Conservation (phyloP, 2,888 invertebrate genomes). For the Zeuzera pyrina region DNA sequence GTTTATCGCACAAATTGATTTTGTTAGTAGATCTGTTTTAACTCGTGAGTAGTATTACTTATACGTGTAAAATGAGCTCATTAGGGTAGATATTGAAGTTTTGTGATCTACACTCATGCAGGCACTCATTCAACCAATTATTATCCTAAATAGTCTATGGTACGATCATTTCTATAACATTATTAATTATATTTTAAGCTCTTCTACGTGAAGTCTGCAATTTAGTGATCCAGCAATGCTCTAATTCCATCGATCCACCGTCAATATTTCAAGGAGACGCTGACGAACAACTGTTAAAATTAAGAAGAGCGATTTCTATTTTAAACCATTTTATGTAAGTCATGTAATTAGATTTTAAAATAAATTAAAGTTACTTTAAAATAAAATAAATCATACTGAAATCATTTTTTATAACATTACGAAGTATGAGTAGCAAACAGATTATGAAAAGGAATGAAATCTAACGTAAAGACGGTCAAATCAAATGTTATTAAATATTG, state of each 20-base stretch:
- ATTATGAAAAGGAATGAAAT: too few relatives aligned
- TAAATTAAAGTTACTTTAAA: neutral
- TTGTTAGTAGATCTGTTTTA: neutral
- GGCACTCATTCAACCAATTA: too few relatives aligned
- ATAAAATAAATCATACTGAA: neutral
- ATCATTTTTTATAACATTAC: neutral
- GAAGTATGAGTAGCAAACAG: neutral
- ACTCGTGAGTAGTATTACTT: neutral
- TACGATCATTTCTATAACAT: neutral
- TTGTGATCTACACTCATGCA: too few relatives aligned
- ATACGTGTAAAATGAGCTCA: too few relatives aligned
- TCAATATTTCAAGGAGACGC: constrained; percentile 90
- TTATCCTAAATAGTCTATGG: too few relatives aligned
- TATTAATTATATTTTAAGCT: too few relatives aligned
- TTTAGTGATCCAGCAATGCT: constrained; percentile 82
- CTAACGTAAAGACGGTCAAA: too few relatives aligned
- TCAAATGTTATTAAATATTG: too few relatives aligned
- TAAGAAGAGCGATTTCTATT: constrained; percentile 61
- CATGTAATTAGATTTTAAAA: too few relatives aligned
- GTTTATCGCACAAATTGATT: constrained; percentile 15
- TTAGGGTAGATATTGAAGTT: too few relatives aligned
- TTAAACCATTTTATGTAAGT: constrained; percentile 74
- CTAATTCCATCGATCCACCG: constrained; percentile 81
- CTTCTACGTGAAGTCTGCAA: constrained; percentile 87
- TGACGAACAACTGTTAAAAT: constrained; percentile 79